These are phyloP conservation scores for Danio jaintianensis DNA, from an alignment of 2,797 vertebrate genomes.

Conservation along the genomic window DNA sequence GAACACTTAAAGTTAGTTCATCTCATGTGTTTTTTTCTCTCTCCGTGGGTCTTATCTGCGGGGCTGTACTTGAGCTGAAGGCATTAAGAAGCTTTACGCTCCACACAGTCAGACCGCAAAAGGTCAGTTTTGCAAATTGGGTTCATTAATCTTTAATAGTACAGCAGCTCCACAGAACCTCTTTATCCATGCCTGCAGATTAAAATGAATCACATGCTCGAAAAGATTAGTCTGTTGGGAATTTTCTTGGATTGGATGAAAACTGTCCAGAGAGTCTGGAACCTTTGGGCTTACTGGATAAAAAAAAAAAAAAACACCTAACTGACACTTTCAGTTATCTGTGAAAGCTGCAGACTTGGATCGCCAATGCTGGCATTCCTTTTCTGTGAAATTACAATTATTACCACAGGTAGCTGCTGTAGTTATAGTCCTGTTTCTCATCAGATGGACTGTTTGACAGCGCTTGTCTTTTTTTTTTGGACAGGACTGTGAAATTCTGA, in stretches of 20 bases:
- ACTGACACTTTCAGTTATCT: constrained; percentile 76
- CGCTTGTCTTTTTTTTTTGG: constrained; percentile 32
- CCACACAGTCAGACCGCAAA: constrained; percentile 77
- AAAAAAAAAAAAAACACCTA: constrained; percentile 43
- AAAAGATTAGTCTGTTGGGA: constrained; percentile 71
- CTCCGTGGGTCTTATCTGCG: constrained; percentile 71
- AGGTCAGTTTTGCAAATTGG: constrained; percentile 86
- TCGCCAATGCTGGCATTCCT: constrained; percentile 9
- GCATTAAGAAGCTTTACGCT: constrained; percentile 82
- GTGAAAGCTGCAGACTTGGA: not conserved
- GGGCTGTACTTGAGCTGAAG: constrained; percentile 73
- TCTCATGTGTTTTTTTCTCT: constrained; percentile 30
- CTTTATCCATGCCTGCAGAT: constrained; percentile 79
- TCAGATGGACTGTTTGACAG: constrained; percentile 64
- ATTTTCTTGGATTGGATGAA: constrained; percentile 76
- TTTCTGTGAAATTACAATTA: constrained; percentile 60
- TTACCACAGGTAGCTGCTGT: constrained; percentile 6
- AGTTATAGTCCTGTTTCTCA: constrained; percentile 24
- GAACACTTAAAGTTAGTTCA: constrained; percentile 70
- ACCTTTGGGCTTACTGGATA: constrained; percentile 12
- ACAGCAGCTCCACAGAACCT: constrained; percentile 76
- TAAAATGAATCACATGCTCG: constrained; percentile 73
- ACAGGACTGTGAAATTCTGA: constrained; percentile 48
- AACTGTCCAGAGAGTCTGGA: constrained; percentile 71
- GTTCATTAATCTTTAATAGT: constrained; percentile 85